Evolutionary conservation across 2,888 invertebrate species (phyloP).

Genomic region (Drosophila cognata): DNA sequence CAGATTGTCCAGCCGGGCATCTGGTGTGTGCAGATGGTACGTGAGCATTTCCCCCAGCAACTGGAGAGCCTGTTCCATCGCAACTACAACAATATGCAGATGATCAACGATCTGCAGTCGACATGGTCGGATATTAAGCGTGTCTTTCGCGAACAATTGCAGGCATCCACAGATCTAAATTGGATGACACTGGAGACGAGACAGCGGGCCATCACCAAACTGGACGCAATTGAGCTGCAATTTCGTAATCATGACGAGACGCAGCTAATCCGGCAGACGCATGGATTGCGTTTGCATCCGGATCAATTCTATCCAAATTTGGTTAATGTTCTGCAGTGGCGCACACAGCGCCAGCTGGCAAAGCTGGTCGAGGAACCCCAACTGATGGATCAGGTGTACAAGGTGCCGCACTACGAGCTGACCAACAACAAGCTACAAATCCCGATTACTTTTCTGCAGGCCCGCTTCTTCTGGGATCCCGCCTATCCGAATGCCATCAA

Average conservation of each 20-base stretch:
- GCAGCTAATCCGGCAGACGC: constrained; percentile 60
- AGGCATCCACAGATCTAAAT: constrained; percentile 68
- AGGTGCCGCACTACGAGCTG: constrained; percentile 73
- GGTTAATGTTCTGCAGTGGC: constrained; percentile 75
- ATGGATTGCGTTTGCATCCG: constrained; percentile 53
- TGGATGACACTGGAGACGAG: constrained; percentile 78
- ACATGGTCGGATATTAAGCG: constrained; percentile 81
- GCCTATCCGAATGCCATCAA: constrained; percentile 80
- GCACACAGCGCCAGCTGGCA: constrained; percentile 59
- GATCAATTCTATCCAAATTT: constrained; percentile 76
- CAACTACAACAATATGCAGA: constrained; percentile 78
- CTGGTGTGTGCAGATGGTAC: constrained; percentile 78
- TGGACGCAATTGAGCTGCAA: constrained; percentile 75
- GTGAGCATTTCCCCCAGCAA: constrained; percentile 78
- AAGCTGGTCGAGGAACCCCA: constrained; percentile 69
- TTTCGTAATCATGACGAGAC: constrained; percentile 67
- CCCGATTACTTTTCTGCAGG: constrained; percentile 79
- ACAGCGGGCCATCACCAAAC: constrained; percentile 72
- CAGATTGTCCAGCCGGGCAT: constrained; percentile 53
- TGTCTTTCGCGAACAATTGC: constrained; percentile 77
- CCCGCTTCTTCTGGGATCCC: constrained; percentile 82
- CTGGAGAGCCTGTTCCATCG: constrained; percentile 81
- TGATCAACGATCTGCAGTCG: constrained; percentile 80
- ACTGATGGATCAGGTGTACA: constrained; percentile 59
- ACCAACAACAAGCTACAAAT: constrained; percentile 77